These are phyloP conservation scores for Drosophila macrospina DNA, from an alignment of 2,888 invertebrate species.

Conservation along the genomic window DNA sequence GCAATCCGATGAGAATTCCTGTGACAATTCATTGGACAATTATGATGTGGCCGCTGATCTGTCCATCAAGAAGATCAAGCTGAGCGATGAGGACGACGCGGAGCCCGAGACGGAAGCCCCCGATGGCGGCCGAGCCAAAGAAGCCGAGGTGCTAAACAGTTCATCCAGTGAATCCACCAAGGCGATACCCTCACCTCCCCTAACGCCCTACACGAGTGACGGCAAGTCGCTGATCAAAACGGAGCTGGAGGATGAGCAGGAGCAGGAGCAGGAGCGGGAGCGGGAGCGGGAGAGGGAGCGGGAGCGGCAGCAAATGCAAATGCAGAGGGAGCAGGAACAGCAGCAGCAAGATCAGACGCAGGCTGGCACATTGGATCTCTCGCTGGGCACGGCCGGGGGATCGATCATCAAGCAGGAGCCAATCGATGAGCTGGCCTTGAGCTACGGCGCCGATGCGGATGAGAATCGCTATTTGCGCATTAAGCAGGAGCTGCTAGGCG, in stretches of 20 bases:
- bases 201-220: slow-evolving; percentile 76
- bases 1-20: slow-evolving; percentile 83
- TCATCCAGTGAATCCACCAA: slow-evolving; percentile 79
- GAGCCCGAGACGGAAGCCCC: neutral
- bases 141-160: slow-evolving; percentile 60
- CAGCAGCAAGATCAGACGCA: neutral
- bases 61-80: slow-evolving; percentile 78
- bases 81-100: slow-evolving; percentile 17
- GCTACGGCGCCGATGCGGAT: slow-evolving; percentile 58
- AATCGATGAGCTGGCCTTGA: slow-evolving; percentile 48
- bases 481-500: slow-evolving; percentile 77
- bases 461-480: slow-evolving; percentile 78
- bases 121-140: slow-evolving; percentile 48
- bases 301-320: neutral
- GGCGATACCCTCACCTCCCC: slow-evolving; percentile 84
- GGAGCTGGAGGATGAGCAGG: slow-evolving; percentile 45
- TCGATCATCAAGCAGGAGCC: slow-evolving; percentile 70
- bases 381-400: slow-evolving; percentile 38
- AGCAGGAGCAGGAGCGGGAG: neutral
- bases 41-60: slow-evolving; percentile 83
- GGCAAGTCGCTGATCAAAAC: slow-evolving; percentile 47
- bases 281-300: neutral
- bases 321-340: neutral
- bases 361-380: slow-evolving; percentile 49
- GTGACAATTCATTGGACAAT: slow-evolving; percentile 83